Evolutionary conservation across 92 coral and sea anemone species (phyloP).

Genomic region (Siderastrea siderea): DNA sequence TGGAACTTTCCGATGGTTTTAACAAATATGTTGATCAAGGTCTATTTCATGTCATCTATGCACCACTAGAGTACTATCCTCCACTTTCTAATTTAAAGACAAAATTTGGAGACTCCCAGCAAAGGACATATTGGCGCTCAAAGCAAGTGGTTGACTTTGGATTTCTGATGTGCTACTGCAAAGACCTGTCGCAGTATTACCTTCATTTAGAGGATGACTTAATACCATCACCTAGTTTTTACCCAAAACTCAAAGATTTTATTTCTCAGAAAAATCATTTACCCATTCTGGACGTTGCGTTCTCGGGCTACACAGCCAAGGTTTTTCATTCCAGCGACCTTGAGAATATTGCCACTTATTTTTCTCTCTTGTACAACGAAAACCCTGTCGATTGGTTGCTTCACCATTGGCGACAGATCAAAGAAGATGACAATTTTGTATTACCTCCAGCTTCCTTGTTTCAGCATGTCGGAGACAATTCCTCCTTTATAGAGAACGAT

Average conservation of each 20-base stretch:
- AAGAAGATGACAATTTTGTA: not conserved
- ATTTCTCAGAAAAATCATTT: constrained; percentile 58
- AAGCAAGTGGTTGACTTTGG: constrained; percentile 82
- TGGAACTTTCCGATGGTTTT: constrained; percentile 1
- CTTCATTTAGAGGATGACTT: constrained; percentile 87
- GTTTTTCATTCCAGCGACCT: constrained; percentile 70
- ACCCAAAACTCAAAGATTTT: constrained; percentile 70
- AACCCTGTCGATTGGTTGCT: constrained; percentile 90
- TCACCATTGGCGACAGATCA: constrained; percentile 53
- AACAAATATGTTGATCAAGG: constrained; percentile 7
- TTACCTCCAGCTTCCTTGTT: constrained; percentile 45
- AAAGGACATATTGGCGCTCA: constrained; percentile 78
- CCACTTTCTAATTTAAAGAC: constrained; percentile 54
- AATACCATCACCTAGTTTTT: constrained; percentile 74
- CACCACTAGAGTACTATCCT: constrained; percentile 66
- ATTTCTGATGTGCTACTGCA: constrained; percentile 80
- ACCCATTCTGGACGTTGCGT: constrained; percentile 64
- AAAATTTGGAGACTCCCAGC: constrained; percentile 68
- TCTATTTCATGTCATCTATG: constrained; percentile 65
- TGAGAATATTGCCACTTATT: constrained; percentile 69
- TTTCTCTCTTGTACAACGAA: constrained; percentile 75
- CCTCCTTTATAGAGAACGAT: constrained; percentile 68
- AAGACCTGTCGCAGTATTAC: constrained; percentile 65
- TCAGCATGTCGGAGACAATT: constrained; percentile 68
- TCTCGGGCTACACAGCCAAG: constrained; percentile 78